Evolutionary conservation across 2,113 vertebrate genomes (phyloP).

Genomic region (Osmerus mordax): DNA sequence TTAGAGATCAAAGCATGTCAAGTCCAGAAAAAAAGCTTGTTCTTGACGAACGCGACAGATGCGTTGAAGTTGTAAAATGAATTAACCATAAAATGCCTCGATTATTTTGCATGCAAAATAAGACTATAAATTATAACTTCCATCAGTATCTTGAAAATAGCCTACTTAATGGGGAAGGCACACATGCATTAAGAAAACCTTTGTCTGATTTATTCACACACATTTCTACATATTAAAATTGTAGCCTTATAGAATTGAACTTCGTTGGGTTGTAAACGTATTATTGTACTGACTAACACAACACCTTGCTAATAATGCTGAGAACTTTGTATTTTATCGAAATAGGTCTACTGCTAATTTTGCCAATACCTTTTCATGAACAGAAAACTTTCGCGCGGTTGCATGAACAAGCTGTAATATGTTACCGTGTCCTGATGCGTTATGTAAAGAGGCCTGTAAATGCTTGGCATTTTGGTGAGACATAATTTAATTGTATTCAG

Average conservation of each 20-base stretch:
- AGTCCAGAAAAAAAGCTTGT: slow-evolving; percentile 51
- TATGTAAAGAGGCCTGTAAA: slow-evolving; percentile 25
- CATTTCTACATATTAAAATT: no score
- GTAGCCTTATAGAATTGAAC: no score
- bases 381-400: background rate
- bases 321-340: background rate
- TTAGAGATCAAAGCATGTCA: slow-evolving; percentile 41
- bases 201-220: no score
- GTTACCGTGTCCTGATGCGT: background rate
- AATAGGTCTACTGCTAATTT: background rate
- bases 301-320: no score
- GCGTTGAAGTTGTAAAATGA: slow-evolving; percentile 43
- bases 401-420: background rate
- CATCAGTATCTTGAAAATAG: slow-evolving; percentile 15
- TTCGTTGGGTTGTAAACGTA: no score
- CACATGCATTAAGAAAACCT: no score
- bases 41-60: slow-evolving; percentile 34
- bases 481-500: slow-evolving; percentile 49
- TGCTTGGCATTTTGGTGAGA: slow-evolving; percentile 49
- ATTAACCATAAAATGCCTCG: slow-evolving; percentile 50
- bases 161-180: no score
- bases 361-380: background rate
- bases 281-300: no score
- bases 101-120: slow-evolving; percentile 52
- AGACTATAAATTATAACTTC: slow-evolving; percentile 58